A percentile compares a stretch with the other conserved stretches of the same genome.
Conservation (phyloP, 1,140 invertebrate genomes). For the Helicorthomorpha holstii region DNA sequence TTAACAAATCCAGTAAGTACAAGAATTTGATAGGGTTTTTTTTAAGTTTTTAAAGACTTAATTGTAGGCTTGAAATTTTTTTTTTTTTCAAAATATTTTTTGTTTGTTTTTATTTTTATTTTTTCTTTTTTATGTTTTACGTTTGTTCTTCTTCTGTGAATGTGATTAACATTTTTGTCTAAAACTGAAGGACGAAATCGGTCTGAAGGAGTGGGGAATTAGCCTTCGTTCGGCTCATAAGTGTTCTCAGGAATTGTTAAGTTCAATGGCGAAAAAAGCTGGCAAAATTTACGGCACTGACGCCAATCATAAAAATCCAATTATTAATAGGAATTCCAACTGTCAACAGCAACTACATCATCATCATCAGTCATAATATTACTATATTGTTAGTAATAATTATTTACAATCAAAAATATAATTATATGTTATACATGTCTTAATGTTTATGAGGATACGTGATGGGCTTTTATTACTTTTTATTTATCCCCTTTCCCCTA, state of each 20-base stretch:
- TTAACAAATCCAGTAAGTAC: slow-evolving; percentile 77
- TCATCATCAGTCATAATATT: too few relatives aligned
- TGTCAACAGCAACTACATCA: too few relatives aligned
- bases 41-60: too few relatives aligned
- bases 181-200: slow-evolving; percentile 94
- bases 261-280: slow-evolving; percentile 88
- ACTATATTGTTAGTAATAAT: too few relatives aligned
- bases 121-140: background rate
- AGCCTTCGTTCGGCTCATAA: slow-evolving; percentile 81
- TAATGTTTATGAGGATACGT: too few relatives aligned
- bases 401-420: too few relatives aligned
- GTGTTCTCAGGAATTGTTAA: slow-evolving; percentile 73
- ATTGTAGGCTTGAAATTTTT: background rate
- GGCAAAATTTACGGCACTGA: slow-evolving; percentile 89
- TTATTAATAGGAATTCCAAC: slow-evolving; percentile 13
- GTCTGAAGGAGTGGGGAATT: slow-evolving; percentile 83
- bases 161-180: too few relatives aligned
- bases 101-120: slow-evolving; percentile 6
- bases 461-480: too few relatives aligned
- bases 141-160: too few relatives aligned
- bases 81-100: background rate
- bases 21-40: too few relatives aligned
- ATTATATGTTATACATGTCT: too few relatives aligned
- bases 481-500: too few relatives aligned
- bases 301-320: slow-evolving; percentile 17